Evolutionary conservation across 1,140 invertebrate genomes (phyloP), one percentile per base, ranked within the genome.

Genomic region (Plutomurus gul): DNA sequence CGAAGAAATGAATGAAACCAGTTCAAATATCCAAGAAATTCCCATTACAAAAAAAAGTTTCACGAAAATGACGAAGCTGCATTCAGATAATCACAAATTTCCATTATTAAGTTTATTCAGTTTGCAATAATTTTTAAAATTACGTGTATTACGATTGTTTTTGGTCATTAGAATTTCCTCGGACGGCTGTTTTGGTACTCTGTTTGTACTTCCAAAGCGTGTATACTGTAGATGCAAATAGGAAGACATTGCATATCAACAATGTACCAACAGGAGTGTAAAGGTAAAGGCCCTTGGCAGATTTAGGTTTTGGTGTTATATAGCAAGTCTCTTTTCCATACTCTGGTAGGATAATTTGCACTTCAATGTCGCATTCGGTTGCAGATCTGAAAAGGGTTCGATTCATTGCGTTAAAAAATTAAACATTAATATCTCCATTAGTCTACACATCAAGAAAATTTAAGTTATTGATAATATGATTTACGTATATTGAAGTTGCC

Each of bases 41-140:
- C 92, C 92, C 91, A 92, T 93, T 0, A 93, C 88, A 1, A 93
- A 82, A 80, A 92, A 91, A 18, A 94, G 85, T 84, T 92, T 93
- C 0, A 92, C 82, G 70, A 91, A 93, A 22, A 93, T 84, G 8
- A 72, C 20, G 33, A 65, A 36, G 1, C 56, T 65, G 2, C 4
- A 47, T 47, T 47, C 10, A 18, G 22, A 6, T 47, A 20, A 11
- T 46, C 3, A 30, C 13, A 56, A 20, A 20, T 56, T 56, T 13
- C 22, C 8, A 27, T 16, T 20, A 20, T 56, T 10, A 13, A 43
- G n/a, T 43, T 43, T 13, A n/a, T 43, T 43, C 39, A 43, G 39
- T 43, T 13, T 43, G 11, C 11, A 4, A n/a, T 43, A 43, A 43
- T 43, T 43, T 13, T 47, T 47, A 5, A 18, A 46, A 46, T 16